phyloP scores from a whole-genome alignment of 2,888 invertebrate genomes.

The Argyresthia albistria region DNA sequence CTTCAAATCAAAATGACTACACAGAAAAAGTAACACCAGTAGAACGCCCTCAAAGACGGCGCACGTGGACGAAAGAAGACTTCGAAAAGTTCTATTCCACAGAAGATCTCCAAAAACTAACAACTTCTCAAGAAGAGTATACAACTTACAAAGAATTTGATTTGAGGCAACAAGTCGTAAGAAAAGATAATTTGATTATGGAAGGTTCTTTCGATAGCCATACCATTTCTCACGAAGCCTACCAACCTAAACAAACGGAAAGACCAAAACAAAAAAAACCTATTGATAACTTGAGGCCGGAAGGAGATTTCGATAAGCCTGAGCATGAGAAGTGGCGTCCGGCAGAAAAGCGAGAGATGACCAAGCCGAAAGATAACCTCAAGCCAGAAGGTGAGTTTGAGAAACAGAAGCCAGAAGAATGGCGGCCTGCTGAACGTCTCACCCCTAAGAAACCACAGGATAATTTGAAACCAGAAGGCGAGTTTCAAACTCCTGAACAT shows the following conservation, averaged over 20 bases:
- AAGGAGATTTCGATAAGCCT: constrained; percentile 60
- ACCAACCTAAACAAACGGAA: too few relatives aligned
- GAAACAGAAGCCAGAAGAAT: constrained; percentile 31
- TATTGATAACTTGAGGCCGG: constrained; percentile 50
- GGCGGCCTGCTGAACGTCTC: constrained; percentile 46
- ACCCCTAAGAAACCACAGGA: constrained; percentile 60
- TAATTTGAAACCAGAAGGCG: constrained; percentile 70
- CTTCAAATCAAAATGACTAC: constrained; percentile 76
- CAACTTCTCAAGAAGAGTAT: constrained; percentile 78
- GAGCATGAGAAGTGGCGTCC: constrained; percentile 36
- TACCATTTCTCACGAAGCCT: too few relatives aligned
- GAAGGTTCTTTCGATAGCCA: constrained; percentile 66
- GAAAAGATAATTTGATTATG: constrained; percentile 62
- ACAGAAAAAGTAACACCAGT: constrained; percentile 70
- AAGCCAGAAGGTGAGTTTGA: constrained; percentile 68
- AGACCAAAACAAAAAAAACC: constrained; percentile 74
- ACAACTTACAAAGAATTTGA: constrained; percentile 74
- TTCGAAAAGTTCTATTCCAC: constrained; percentile 78
- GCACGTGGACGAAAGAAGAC: constrained; percentile 82
- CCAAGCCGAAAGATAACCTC: constrained; percentile 67
- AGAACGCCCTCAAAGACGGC: constrained; percentile 73
- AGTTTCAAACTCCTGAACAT: constrained; percentile 48
- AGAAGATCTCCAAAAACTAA: constrained; percentile 66
- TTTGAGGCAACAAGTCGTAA: constrained; percentile 50
- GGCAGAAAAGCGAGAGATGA: constrained; percentile 43